These are phyloP conservation scores for Leucoraja erinaceus DNA, from an alignment of 2,113 vertebrate species.

Conservation along the genomic window DNA sequence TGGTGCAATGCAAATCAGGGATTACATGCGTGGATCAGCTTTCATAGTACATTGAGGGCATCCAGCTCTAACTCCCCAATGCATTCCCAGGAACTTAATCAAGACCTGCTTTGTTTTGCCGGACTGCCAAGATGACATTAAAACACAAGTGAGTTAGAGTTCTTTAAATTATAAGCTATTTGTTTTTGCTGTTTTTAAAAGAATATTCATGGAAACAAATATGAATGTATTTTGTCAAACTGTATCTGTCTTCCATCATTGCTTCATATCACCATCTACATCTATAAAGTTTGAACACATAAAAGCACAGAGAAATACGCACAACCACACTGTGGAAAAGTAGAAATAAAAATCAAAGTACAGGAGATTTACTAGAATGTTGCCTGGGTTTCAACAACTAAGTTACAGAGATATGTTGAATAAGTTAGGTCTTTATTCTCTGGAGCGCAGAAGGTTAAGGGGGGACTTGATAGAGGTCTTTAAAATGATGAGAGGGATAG, in stretches of 20 bases:
- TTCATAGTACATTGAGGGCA: neutral
- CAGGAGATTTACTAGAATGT: too few relatives aligned
- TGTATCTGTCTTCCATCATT: constrained; percentile 6
- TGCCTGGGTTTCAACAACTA: too few relatives aligned
- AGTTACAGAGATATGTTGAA: too few relatives aligned
- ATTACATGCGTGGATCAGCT: neutral
- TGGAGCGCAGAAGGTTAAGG: too few relatives aligned
- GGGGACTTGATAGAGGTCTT: too few relatives aligned
- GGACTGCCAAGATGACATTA: neutral
- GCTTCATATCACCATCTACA: neutral
- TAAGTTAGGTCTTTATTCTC: too few relatives aligned
- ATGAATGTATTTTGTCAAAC: too few relatives aligned
- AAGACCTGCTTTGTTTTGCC: neutral
- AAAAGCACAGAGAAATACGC: neutral
- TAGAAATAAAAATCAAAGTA: neutral
- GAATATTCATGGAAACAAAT: neutral
- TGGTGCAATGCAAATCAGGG: neutral
- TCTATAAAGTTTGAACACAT: neutral
- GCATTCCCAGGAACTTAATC: neutral
- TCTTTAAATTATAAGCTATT: neutral
- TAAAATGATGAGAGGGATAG: too few relatives aligned
- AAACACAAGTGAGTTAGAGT: neutral
- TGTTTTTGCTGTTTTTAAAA: neutral
- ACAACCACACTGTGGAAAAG: neutral
- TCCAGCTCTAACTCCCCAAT: neutral